Base-by-base conservation (phyloP, 2,113 vertebrate species). In the Prietella phreatophila region DNA sequence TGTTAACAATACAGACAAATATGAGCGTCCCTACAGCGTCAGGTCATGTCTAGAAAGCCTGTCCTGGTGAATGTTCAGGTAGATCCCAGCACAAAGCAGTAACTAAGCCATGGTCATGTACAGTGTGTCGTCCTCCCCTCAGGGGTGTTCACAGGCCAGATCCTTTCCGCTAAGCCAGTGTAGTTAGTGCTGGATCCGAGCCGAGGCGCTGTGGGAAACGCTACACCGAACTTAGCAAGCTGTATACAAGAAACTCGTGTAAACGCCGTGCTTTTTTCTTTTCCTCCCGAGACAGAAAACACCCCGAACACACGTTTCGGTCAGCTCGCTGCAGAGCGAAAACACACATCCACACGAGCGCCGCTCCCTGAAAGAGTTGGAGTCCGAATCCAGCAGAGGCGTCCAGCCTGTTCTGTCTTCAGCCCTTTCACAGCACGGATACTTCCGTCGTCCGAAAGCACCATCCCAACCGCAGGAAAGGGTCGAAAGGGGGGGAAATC, bases 371-470 rank as follows among this genome's bases (percentile, higher is more conserved):
- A 91, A 42, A 60, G 1, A 91, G 91, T 91, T 82, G 27, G 85
- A 93, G 94, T 94, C 94, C 94, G 89, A 89, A 89, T 90, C 39
- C 61, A 76, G 86, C 91, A 90, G 73, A 84, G 86, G 73, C 89
- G 88, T 92, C 91, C 88, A 90, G 89, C 86, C 88, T 90, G 86
- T 33, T 87, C 83, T 60, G 86, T 93, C 93, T 93, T 93, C 90
- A 92, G 90, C 92, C 92, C 79, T 92, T 93, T 93, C 90, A 91
- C 92, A 92, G 90, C 76, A 82, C 84, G 55, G 84, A 93, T 89
- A 86, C 50, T 55, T 82, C 87, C 82, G 86, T 89, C 88, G 89
- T 85, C 83, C 89, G 88, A 91, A 91, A 92, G 94, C 93, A 93
- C 90, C 95, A 96, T 95, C 91, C 93, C 94, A 88, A 73, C 27